Evolutionary conservation across 2,797 vertebrate species (phyloP).

Genomic region (Ficedula albicollis): DNA sequence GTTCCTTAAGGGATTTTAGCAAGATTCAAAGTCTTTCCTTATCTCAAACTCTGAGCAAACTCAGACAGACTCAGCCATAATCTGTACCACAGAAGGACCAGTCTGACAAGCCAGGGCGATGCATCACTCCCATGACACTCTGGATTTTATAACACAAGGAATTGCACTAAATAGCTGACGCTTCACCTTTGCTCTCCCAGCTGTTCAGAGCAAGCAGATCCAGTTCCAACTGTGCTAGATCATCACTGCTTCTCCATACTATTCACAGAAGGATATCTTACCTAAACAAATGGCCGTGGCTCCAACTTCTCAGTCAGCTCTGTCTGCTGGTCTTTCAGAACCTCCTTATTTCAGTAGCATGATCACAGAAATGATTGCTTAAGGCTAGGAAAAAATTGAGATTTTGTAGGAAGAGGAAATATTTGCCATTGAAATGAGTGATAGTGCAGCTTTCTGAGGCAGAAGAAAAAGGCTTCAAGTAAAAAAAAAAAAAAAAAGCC

Average conservation of each 20-base stretch:
- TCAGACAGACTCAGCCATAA: slow-evolving; percentile 63
- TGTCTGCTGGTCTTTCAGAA: slow-evolving; percentile 39
- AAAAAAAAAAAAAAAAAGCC: background rate
- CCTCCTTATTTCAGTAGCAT: slow-evolving; percentile 57
- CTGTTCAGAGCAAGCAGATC: slow-evolving; percentile 42
- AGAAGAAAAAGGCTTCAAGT: background rate
- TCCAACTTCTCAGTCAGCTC: slow-evolving; percentile 55
- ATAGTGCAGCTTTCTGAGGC: background rate
- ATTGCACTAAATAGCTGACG: slow-evolving; percentile 58
- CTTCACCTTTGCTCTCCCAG: slow-evolving; percentile 71
- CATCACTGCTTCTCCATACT: slow-evolving; percentile 35
- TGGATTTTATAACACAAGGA: slow-evolving; percentile 50
- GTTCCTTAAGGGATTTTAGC: slow-evolving; percentile 66
- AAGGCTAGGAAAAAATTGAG: background rate
- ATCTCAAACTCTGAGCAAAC: slow-evolving; percentile 69
- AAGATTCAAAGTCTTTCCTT: slow-evolving; percentile 61
- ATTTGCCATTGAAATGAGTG: background rate
- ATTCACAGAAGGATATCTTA: slow-evolving; percentile 51
- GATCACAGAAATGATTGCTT: background rate
- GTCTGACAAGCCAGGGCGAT: slow-evolving; percentile 61
- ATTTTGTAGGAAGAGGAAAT: background rate
- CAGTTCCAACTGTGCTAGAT: slow-evolving; percentile 39
- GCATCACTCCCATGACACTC: slow-evolving; percentile 45
- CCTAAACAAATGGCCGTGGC: slow-evolving; percentile 64
- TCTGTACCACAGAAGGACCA: slow-evolving; percentile 55